Conservation (phyloP, 2,113 vertebrate species). For the Muntiacus reevesi region DNA sequence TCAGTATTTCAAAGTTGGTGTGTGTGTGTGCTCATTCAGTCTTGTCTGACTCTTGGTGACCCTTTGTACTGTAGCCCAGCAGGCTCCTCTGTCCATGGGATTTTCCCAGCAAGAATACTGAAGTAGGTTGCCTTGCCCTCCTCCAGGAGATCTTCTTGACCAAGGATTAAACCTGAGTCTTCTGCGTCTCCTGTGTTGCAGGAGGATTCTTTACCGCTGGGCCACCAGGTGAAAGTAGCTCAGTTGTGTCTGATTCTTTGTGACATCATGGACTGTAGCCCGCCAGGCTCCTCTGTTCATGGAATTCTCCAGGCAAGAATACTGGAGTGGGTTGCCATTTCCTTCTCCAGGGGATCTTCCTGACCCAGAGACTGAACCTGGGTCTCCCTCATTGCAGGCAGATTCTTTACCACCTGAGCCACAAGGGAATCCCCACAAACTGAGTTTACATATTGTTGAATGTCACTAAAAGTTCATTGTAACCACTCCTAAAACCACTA, state of each 20-base stretch:
- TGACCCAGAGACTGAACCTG: background rate
- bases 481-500: background rate
- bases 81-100: background rate
- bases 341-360: background rate
- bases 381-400: background rate
- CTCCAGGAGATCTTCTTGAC: background rate
- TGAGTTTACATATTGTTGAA: slow-evolving; percentile 56
- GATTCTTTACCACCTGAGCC: background rate
- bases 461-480: background rate
- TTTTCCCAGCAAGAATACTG: background rate
- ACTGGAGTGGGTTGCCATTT: background rate
- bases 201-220: background rate
- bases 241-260: background rate
- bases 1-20: background rate
- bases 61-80: background rate
- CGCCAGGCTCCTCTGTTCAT: background rate
- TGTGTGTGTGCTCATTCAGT: background rate
- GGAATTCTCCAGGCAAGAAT: background rate
- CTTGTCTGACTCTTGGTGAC: background rate
- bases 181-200: background rate
- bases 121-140: background rate
- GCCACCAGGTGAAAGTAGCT: background rate
- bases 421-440: slow-evolving; percentile 33
- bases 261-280: background rate
- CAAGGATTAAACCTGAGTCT: background rate